Evolutionary conservation across 2,888 invertebrate genomes (phyloP), one percentile per base, ranked within the genome.

Genomic region (Amphipoea oculea): DNA sequence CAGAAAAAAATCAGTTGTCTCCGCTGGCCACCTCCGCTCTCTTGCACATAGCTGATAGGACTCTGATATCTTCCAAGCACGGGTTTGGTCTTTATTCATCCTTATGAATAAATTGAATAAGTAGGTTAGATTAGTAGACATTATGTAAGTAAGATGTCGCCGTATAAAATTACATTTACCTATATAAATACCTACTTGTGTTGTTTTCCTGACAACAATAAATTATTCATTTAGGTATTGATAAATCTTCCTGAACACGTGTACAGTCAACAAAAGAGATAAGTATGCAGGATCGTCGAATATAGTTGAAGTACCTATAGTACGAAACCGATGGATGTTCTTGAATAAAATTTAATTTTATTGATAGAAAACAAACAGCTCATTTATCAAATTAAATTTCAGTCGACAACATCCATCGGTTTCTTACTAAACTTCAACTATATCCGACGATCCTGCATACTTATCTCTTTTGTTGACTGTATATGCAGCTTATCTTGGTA

Each of bases 191-290:
- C 40, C 45, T 54, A 76, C 14, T 81, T 45, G 9, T 63, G 36
- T 54, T 36, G 62, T 71, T 82, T 78, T 72, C 79, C 60, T 66
- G 74, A 23, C 48, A 60, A 63, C 17, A 83, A 68, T 79, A 72
- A 51, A 79, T 75, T 60, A 75, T 82, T 82, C 7, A 82, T 78
- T 20, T 48, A 29, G 29, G 29, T 29, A 57, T n/a, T 66, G n/a
- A 42, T 78, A 42, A 72, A 66, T 63, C 48, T 83, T 83, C 48
- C 78, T 82, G 78, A 63, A 48, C 20, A 36, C 2, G 17, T 51
- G 6, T 17, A 17, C 29, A 29, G 29, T 29, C 29, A 29, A 29
- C 29, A 29, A 29, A 29, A 29, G 29, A 29, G 29, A 29, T 29
- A 29, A 29, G 29, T 29, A 29, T 29, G 29, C 29, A 29, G 29